Percentiles rank a stretch among this genome's conserved stretches.
Conservation (phyloP, 2,888 invertebrate species). For the Erannis defoliaria region DNA sequence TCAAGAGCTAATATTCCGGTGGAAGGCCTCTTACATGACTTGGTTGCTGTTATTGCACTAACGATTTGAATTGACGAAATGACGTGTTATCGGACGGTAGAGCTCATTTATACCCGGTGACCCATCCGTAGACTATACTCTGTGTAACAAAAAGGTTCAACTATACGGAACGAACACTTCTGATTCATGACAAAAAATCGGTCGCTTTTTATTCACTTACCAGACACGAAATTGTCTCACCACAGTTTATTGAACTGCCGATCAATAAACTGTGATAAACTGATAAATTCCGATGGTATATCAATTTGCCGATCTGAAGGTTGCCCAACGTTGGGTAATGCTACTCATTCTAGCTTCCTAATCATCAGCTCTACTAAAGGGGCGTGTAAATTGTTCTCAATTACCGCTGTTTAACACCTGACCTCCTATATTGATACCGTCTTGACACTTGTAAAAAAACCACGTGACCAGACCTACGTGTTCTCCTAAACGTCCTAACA, state of each 20-base stretch:
- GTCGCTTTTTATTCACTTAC: background rate
- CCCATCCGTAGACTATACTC: no score
- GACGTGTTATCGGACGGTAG: no score
- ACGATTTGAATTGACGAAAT: no score
- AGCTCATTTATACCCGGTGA: no score
- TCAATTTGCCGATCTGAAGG: background rate
- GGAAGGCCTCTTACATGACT: no score
- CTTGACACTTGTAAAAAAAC: constrained; percentile 23
- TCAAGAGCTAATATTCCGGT: no score
- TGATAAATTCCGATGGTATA: constrained; percentile 1
- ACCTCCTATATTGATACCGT: constrained; percentile 48
- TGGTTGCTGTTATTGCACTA: no score
- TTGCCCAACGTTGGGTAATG: background rate
- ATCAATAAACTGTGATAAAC: no score
- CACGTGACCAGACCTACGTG: constrained; percentile 17
- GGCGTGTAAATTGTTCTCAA: constrained; percentile 54
- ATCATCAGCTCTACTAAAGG: constrained; percentile 24
- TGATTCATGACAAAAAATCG: background rate
- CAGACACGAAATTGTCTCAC: background rate
- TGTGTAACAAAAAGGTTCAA: no score
- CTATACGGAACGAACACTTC: no score
- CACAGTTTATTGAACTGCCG: background rate
- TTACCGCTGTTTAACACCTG: constrained; percentile 58
- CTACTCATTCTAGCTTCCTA: constrained; percentile 16
- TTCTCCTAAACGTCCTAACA: background rate